phyloP scores from a whole-genome alignment of 2,888 invertebrate species.

The Pterostichus niger region DNA sequence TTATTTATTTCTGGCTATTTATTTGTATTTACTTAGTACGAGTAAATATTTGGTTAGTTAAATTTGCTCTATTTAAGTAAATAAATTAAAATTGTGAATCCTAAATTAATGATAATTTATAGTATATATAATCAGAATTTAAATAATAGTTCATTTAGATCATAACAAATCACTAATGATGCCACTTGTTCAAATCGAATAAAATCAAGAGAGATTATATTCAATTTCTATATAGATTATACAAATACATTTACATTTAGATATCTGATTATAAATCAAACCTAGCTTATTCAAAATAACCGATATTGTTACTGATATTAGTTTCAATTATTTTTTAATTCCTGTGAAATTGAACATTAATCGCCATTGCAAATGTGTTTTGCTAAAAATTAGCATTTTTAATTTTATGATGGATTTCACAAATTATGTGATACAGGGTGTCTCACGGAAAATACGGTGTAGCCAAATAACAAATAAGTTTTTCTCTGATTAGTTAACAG shows the following conservation, averaged over 20 bases:
- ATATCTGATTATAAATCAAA: neutral
- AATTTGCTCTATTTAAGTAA: neutral
- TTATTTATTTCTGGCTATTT: neutral
- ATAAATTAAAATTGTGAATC: no score
- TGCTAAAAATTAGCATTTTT: no score
- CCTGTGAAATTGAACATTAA: no score
- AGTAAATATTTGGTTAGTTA: no score
- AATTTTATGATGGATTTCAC: no score
- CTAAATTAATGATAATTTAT: neutral
- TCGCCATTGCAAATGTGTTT: no score
- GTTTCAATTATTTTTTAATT: neutral
- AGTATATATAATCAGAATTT: neutral
- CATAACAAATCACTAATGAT: slow-evolving; percentile 9
- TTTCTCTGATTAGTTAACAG: no score
- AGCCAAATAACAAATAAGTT: no score
- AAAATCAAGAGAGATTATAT: slow-evolving; percentile 8
- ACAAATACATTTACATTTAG: neutral
- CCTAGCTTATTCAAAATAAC: neutral
- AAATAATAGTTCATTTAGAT: slow-evolving; percentile 24
- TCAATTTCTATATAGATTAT: slow-evolving; percentile 38
- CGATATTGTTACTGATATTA: neutral
- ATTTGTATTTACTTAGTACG: no score
- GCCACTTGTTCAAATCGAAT: slow-evolving; percentile 29
- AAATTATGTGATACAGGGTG: no score
- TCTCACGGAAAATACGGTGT: no score